Evolutionary conservation across 2,113 vertebrate species (phyloP), one percentile per base, ranked within the genome.

Genomic region (Carettochelys insculpta): DNA sequence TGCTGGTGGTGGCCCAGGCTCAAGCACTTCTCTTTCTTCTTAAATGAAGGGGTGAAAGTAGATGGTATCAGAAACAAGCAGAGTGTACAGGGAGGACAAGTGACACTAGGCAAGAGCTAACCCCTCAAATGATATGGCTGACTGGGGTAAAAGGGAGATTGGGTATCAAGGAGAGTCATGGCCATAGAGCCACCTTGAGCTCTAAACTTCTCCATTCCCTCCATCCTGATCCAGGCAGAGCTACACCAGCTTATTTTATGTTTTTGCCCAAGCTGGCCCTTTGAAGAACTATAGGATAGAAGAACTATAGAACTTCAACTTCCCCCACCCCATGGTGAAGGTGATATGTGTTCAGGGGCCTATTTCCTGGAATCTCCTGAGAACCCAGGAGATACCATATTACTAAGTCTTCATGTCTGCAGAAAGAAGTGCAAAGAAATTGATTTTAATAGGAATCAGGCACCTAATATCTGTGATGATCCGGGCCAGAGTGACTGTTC

Each of bases 11-110:
- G 84, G 34, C 34, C 45, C 52, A 52, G 16, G 11, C 11, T 91
- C 73, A 85, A 31, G 14, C 10, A 76, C 1, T 0, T n/a, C 2
- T 13, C 29, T 52, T 0, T 0, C 75, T 86, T 51, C 58, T n/a
- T 19, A 34, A 14, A 19, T 65, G 77, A 86, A 93, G 13, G 24
- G 2, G 0, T 3, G 17, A 17, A 87, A 77, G 86, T 25, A 90
- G 5, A 14, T 45, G 65, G 8, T 31, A 43, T 41, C 20, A 27
- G 68, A 73, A 17, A 41, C 11, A 25, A 5, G 20, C 25, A 43
- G 24, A 20, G n/a, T 73, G 20, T 24, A 22, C 24, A 73, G 24
- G 22, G 41, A 73, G 25, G 68, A 34, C n/a, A 14, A 65, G 58
- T 1, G 12, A 43, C 48, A 80, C 29, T 58, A 6, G 56, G 56